A percentile compares a stretch with the other conserved stretches of the same genome.
These are phyloP conservation scores for Propsilocerus akamusi DNA, from an alignment of 1,140 invertebrate species.

Conservation along the genomic window DNA sequence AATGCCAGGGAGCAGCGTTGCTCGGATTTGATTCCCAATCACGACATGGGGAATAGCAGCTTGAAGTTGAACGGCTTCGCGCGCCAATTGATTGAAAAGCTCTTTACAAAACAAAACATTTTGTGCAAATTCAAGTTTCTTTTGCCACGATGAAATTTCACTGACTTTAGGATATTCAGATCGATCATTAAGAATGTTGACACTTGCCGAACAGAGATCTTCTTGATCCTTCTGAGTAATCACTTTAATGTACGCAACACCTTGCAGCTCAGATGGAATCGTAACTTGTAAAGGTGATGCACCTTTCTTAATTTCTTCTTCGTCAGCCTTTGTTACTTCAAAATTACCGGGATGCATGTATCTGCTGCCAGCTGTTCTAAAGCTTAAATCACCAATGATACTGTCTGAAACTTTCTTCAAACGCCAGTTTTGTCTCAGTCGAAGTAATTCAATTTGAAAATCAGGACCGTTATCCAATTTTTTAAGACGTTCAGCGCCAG, in stretches of 20 bases:
- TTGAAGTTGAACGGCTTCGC: slow-evolving; percentile 84
- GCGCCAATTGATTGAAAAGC: slow-evolving; percentile 81
- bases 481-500: slow-evolving; percentile 70
- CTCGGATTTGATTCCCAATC: slow-evolving; percentile 91
- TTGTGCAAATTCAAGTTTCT: slow-evolving; percentile 86
- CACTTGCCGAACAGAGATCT: slow-evolving; percentile 56
- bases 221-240: slow-evolving; percentile 84
- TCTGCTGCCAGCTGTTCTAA: slow-evolving; percentile 80
- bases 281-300: slow-evolving; percentile 72
- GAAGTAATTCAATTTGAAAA: slow-evolving; percentile 82
- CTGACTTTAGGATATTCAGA: slow-evolving; percentile 34
- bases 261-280: slow-evolving; percentile 84
- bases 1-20: slow-evolving; percentile 83
- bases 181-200: slow-evolving; percentile 46
- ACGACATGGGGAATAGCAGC: slow-evolving; percentile 90
- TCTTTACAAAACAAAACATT: slow-evolving; percentile 97
- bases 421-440: slow-evolving; percentile 84
- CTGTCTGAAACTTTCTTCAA: slow-evolving; percentile 88
- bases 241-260: slow-evolving; percentile 89
- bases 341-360: slow-evolving; percentile 87
- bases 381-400: slow-evolving; percentile 92
- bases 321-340: slow-evolving; percentile 89
- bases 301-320: slow-evolving; percentile 34
- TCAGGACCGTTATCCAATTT: slow-evolving; percentile 45
- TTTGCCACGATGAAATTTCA: slow-evolving; percentile 81